A percentile compares a stretch with the other conserved stretches of the same genome.
These are phyloP conservation scores for Bombus turneri DNA, from an alignment of 1,140 invertebrate genomes.

Conservation along the genomic window DNA sequence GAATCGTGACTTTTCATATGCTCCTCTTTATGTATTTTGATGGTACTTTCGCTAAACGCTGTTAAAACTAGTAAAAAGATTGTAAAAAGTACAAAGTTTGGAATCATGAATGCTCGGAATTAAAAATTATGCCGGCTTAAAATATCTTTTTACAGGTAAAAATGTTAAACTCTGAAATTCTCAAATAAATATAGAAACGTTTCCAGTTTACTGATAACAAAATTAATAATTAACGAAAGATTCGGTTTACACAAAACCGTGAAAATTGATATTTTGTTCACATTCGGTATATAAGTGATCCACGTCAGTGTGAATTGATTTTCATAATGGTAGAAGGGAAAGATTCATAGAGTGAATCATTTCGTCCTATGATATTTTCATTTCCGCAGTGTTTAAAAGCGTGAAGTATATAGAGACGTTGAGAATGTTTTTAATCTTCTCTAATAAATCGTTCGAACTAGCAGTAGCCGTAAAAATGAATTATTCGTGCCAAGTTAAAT, in stretches of 20 bases:
- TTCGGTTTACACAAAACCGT: too few species aligned
- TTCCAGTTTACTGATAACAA: too few species aligned
- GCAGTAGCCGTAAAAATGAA: not conserved
- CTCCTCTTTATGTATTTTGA: not conserved
- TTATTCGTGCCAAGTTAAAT: not conserved
- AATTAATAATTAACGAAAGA: too few species aligned
- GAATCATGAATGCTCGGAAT: too few species aligned
- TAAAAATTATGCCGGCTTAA: too few species aligned
- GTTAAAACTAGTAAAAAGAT: not conserved
- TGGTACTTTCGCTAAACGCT: not conserved
- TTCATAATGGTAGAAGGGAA: not conserved
- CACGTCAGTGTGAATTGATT: too few species aligned
- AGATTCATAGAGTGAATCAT: not conserved
- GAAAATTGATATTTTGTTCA: not conserved
- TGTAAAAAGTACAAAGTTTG: too few species aligned
- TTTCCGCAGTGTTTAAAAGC: not conserved
- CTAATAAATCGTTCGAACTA: constrained; percentile 1
- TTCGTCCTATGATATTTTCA: not conserved
- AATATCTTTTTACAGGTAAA: too few species aligned
- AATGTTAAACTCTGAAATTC: too few species aligned
- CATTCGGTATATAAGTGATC: not conserved
- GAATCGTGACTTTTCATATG: not conserved
- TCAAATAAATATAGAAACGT: too few species aligned
- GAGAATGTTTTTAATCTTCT: constrained; percentile 14
- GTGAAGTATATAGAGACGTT: not conserved